Base-by-base conservation (phyloP, 2,113 vertebrate species). In the Mus pahari region DNA sequence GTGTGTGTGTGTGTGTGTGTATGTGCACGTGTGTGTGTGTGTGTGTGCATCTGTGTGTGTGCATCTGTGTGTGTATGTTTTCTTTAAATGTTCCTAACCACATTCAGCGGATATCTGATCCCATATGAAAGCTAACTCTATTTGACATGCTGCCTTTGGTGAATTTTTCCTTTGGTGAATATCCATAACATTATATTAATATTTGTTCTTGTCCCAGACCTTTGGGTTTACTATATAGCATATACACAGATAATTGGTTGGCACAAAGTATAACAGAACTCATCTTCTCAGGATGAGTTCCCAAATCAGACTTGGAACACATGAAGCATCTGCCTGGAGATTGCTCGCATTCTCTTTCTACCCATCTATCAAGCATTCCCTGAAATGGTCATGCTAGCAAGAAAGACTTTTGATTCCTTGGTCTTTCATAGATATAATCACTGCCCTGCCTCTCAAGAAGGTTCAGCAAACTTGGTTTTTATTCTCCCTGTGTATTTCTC, bases 341-440 rank as follows among this genome's bases (percentile, higher is more conserved):
- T 86, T 91, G 50, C 45, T 93, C 83, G 62, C 28, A 62, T 48
- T 7, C 2, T 77, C 22, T 86, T 87, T 50, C 62, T 14, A 73
- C 39, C 16, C 58, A 66, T 90, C 91, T 95, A 58, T 96, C 74
- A 95, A 71, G 45, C 12, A 87, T 84, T 48, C 53, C 68, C 70
- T 90, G 64, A 48, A 64, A 48, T 90, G 82, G 66, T 84, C 71
- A 89, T 89, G 58, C 75, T 31, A 90, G 64, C 3, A 73, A n/a
- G 14, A 62, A 92, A 84, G 39, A 58, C 91, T 89, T 16, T 68
- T 89, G 42, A 95, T 71, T 66, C 36, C 16, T 19, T 36, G 48
- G 13, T 45, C n/a, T 28, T 48, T 36, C 45, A 50, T 0, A 68
- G 48, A 55, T 55, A 45, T 62, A 71, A 91, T n/a, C n/a, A n/a